Evolutionary conservation across 2,888 invertebrate genomes (phyloP).

Genomic region (Epinotia brunnichana): DNA sequence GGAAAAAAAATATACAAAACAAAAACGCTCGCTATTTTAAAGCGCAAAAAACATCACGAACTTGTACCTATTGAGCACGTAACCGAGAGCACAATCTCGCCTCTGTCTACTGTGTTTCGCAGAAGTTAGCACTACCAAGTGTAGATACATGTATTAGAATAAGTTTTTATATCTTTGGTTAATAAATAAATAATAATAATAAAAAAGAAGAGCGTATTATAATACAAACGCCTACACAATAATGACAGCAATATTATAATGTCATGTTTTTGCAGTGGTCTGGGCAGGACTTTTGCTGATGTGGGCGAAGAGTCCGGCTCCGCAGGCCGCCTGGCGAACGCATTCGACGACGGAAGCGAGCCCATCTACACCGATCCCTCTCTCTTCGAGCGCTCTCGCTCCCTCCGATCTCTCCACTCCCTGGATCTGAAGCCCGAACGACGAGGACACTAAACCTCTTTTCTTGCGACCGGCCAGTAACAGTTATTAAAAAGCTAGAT

Average conservation of each 20-base stretch:
- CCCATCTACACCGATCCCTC: constrained; percentile 97
- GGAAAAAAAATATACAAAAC: no score
- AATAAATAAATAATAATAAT: no score
- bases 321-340: constrained; percentile 75
- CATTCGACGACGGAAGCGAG: constrained; percentile 94
- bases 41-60: no score
- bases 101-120: no score
- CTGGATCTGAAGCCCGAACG: constrained; percentile 82
- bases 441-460: constrained; percentile 56
- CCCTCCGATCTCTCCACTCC: constrained; percentile 86
- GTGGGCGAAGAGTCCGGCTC: constrained; percentile 79
- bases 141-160: no score
- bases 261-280: constrained; percentile 63
- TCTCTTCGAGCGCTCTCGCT: constrained; percentile 92
- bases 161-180: no score
- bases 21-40: no score
- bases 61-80: no score
- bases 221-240: constrained; percentile 2
- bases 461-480: constrained; percentile 8
- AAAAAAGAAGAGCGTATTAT: no score
- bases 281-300: constrained; percentile 74
- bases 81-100: no score
- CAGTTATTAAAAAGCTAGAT: constrained; percentile 22
- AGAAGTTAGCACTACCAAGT: no score
- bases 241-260: constrained; percentile 16